phyloP scores from a whole-genome alignment of 2,888 invertebrate genomes.

The Candidula unifasciata region DNA sequence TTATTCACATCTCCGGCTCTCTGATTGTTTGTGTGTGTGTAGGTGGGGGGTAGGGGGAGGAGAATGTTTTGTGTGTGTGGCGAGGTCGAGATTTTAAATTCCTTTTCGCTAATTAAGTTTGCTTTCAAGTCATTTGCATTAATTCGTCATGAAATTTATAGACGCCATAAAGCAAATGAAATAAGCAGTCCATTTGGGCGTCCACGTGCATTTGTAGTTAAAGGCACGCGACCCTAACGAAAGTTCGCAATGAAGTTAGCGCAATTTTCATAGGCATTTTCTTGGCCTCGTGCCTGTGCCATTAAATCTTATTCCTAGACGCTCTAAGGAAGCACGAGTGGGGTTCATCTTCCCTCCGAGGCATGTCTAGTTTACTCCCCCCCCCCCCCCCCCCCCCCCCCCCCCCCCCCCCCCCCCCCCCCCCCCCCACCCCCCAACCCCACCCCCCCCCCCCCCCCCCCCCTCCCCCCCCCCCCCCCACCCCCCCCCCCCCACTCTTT shows the following conservation, averaged over 20 bases:
- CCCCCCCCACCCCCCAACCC: too few species aligned
- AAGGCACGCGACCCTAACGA: constrained; percentile 37
- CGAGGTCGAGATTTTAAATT: neutral
- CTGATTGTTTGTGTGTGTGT: too few species aligned
- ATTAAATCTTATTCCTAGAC: constrained; percentile 31
- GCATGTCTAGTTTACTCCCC: neutral
- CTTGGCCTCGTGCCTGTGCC: constrained; percentile 45
- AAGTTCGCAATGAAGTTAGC: neutral
- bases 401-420: too few species aligned
- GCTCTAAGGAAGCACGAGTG: constrained; percentile 35
- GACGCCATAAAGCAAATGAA: constrained; percentile 45
- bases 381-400: too few species aligned
- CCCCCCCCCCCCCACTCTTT: too few species aligned
- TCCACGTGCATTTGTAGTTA: constrained; percentile 15
- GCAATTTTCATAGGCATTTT: constrained; percentile 42
- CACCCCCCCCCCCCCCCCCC: too few species aligned
- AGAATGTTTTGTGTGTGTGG: neutral
- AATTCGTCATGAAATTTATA: constrained; percentile 40
- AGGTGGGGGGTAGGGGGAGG: too few species aligned
- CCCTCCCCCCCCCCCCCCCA: too few species aligned
- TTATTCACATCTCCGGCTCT: too few species aligned
- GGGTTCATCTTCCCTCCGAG: constrained; percentile 38
- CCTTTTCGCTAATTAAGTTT: constrained; percentile 16
- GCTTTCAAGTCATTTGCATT: constrained; percentile 36
- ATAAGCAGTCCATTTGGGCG: constrained; percentile 43